phyloP scores from a whole-genome alignment of 1,140 invertebrate genomes.

The Orchestia grillus region DNA sequence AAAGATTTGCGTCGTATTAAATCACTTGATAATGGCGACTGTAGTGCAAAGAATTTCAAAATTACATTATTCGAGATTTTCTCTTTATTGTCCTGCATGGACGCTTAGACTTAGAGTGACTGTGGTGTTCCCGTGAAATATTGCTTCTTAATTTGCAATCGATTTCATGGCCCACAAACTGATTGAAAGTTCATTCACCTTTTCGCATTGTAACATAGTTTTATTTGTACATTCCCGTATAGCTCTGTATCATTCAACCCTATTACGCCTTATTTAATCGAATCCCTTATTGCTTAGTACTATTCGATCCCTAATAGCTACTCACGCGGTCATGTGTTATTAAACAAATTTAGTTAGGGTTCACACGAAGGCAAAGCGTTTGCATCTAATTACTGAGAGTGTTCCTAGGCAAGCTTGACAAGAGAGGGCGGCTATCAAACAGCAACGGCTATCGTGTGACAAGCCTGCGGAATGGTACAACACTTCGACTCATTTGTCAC shows the following conservation, averaged over 20 bases:
- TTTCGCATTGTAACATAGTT: neutral
- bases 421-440: constrained; percentile 8
- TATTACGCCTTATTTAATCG: neutral
- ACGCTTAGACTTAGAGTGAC: neutral
- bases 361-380: constrained; percentile 30
- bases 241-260: no score
- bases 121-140: neutral
- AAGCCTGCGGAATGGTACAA: constrained; percentile 1
- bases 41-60: no score
- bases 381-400: constrained; percentile 14
- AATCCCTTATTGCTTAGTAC: neutral
- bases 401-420: constrained; percentile 5
- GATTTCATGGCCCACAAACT: neutral
- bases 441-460: constrained; percentile 18
- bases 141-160: neutral
- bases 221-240: neutral
- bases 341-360: neutral
- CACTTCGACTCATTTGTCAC: constrained; percentile 44
- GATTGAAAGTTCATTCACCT: neutral
- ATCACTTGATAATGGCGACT: no score
- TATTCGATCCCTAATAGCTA: neutral
- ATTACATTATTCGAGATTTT: no score
- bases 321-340: neutral
- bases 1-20: no score
- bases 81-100: neutral